Percentiles rank a stretch among this genome's conserved stretches.
These are phyloP conservation scores for Aphyosemion australe DNA, from an alignment of 2,113 vertebrate species.

Conservation along the genomic window DNA sequence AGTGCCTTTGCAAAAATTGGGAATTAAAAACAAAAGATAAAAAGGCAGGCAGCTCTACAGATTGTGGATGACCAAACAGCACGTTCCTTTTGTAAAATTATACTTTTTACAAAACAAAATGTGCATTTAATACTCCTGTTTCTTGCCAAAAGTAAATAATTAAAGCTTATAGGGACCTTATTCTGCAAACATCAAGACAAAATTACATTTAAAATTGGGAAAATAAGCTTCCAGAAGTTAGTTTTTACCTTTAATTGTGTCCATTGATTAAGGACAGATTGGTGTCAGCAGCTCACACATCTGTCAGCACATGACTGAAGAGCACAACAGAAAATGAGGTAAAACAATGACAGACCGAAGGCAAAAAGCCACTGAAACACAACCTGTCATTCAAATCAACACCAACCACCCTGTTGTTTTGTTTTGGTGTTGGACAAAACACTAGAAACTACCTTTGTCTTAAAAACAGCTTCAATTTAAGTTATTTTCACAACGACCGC, in stretches of 20 bases:
- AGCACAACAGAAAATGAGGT: conserved; percentile 16
- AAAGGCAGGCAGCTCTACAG: not conserved
- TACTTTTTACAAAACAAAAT: no score
- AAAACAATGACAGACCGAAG: not conserved
- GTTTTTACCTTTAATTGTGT: conserved; percentile 50
- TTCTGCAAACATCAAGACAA: no score
- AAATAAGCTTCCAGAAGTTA: not conserved
- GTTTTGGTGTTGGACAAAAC: not conserved
- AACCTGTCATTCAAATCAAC: not conserved
- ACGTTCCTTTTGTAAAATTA: no score
- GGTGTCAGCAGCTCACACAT: conserved; percentile 29
- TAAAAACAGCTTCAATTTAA: no score
- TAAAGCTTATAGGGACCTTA: no score
- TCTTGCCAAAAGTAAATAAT: no score
- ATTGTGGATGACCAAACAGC: not conserved
- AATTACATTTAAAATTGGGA: no score
- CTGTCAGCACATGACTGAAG: conserved; percentile 30
- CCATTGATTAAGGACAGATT: conserved; percentile 26
- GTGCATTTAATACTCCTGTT: no score
- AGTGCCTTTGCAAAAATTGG: not conserved
- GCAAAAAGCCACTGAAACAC: not conserved
- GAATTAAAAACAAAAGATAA: not conserved
- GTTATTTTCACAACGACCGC: not conserved
- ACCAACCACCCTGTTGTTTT: not conserved
- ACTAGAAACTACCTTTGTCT: no score